These are phyloP conservation scores for Mormyrus hasselquistii DNA, from an alignment of 2,797 vertebrate species.

Conservation along the genomic window DNA sequence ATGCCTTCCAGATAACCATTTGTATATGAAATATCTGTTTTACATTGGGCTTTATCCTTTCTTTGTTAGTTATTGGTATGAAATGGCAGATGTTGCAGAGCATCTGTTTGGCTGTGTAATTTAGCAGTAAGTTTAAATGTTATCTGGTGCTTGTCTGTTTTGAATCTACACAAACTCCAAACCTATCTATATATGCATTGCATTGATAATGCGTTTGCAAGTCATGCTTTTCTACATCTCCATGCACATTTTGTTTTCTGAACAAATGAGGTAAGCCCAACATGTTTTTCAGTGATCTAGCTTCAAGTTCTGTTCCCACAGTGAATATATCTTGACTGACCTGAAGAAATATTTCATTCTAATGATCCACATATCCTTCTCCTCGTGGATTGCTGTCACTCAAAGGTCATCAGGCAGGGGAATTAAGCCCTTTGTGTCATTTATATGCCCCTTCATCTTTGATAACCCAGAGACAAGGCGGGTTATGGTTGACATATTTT, in stretches of 20 bases:
- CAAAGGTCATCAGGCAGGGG: neutral
- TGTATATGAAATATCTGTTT: neutral
- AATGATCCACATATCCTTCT: neutral
- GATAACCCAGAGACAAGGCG: neutral
- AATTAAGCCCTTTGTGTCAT: neutral
- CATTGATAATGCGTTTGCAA: neutral
- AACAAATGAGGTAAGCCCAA: neutral
- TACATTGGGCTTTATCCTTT: neutral
- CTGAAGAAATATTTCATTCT: neutral
- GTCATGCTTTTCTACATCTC: neutral
- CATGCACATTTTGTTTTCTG: neutral
- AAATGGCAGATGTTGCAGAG: neutral
- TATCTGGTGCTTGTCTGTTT: neutral
- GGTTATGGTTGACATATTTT: neutral
- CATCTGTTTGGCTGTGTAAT: neutral
- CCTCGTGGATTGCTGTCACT: neutral
- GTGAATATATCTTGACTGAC: neutral
- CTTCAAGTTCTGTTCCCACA: neutral
- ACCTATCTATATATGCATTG: neutral
- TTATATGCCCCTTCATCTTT: neutral
- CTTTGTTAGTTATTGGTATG: neutral
- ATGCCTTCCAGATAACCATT: neutral
- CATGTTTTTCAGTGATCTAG: neutral
- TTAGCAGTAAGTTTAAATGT: neutral
- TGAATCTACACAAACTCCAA: neutral